Evolutionary conservation across 92 coral and sea anemone species (phyloP).

Genomic region (Paramuricea clavata): DNA sequence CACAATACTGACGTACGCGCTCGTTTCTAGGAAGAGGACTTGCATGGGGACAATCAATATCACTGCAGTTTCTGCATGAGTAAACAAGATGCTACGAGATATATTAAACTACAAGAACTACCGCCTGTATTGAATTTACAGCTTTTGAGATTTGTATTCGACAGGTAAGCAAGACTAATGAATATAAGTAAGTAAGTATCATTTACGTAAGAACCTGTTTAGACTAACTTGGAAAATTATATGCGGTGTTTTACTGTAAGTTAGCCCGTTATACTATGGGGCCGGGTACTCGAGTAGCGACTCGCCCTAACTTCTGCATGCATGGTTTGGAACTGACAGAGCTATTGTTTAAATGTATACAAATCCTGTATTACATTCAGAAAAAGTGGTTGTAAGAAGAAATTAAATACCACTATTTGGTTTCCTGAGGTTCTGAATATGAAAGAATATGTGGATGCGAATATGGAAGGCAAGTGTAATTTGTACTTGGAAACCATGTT

Average conservation of each 20-base stretch:
- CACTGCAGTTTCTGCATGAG: conserved; percentile 81
- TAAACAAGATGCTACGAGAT: conserved; percentile 92
- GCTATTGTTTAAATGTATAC: too few relatives aligned
- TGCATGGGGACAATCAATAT: conserved; percentile 94
- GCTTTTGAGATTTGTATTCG: conserved; percentile 92
- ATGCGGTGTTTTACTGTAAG: too few relatives aligned
- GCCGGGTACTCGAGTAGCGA: too few relatives aligned
- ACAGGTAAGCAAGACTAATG: conserved; percentile 74
- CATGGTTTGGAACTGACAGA: too few relatives aligned
- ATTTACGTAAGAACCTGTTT: too few relatives aligned
- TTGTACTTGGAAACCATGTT: neutral
- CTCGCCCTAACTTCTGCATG: too few relatives aligned
- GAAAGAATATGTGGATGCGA: conserved; percentile 75
- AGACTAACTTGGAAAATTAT: too few relatives aligned
- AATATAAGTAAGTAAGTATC: too few relatives aligned
- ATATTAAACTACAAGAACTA: conserved; percentile 84
- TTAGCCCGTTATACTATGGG: too few relatives aligned
- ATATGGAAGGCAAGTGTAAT: conserved; percentile 12
- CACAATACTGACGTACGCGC: too few relatives aligned
- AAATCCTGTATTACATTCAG: conserved; percentile 31
- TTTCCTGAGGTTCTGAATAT: conserved; percentile 90
- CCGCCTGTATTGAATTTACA: conserved; percentile 98
- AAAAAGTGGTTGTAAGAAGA: conserved; percentile 95
- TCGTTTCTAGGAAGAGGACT: conserved; percentile 96
- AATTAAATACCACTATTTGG: conserved; percentile 83